A percentile compares a stretch with the other conserved stretches of the same genome.
These are phyloP conservation scores for Alectoris magna DNA, from an alignment of 2,797 vertebrate genomes.

Conservation along the genomic window DNA sequence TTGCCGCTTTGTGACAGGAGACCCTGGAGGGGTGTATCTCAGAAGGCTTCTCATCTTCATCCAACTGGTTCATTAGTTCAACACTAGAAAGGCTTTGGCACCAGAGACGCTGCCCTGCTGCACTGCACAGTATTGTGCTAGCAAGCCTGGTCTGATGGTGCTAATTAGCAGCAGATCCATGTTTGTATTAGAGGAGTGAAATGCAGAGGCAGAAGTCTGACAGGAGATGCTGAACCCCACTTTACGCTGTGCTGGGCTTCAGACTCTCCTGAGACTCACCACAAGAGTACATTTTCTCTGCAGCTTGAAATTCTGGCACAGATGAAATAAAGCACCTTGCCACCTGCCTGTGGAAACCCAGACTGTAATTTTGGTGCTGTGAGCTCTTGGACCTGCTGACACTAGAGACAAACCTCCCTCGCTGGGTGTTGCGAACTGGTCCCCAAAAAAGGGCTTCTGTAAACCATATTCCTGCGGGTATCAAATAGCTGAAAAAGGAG, in stretches of 20 bases:
- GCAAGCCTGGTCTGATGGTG: not conserved
- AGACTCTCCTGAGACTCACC: not conserved
- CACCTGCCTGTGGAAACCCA: not conserved
- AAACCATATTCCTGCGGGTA: not conserved
- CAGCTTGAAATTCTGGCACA: not conserved
- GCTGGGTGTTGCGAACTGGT: not conserved
- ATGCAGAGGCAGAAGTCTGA: not conserved
- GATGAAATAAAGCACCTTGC: not conserved
- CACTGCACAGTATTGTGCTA: not conserved
- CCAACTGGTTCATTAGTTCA: not conserved
- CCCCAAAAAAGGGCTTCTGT: not conserved
- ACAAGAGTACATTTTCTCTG: not conserved
- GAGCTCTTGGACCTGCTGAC: not conserved
- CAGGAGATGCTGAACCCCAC: not conserved
- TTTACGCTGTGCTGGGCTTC: not conserved
- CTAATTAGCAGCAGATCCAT: not conserved
- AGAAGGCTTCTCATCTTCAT: not conserved
- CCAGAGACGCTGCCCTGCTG: not conserved
- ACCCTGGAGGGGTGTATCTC: not conserved
- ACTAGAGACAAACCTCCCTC: rapidly evolving
- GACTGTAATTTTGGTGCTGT: not conserved
- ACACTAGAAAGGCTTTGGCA: not conserved
- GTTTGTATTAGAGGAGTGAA: not conserved
- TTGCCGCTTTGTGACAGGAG: not conserved
- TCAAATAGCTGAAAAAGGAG: not conserved